These are phyloP conservation scores for Drosophila punjabiensis DNA, from an alignment of 1,140 invertebrate genomes.

Conservation along the genomic window DNA sequence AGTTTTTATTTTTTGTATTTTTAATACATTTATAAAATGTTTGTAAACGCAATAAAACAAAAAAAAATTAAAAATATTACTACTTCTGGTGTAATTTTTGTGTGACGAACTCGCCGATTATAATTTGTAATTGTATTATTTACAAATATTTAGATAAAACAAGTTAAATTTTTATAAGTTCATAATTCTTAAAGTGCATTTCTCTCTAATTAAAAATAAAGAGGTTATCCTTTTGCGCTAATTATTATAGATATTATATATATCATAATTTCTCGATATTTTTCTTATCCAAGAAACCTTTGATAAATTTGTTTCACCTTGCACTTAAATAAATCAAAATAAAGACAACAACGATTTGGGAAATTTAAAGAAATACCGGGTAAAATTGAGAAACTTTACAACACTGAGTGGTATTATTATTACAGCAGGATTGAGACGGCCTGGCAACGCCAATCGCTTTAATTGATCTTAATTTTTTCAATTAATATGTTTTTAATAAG, in stretches of 20 bases:
- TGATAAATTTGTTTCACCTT: background rate
- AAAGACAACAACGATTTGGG: background rate
- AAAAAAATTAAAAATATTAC: background rate
- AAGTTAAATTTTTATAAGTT: too few relatives aligned
- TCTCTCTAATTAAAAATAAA: too few relatives aligned
- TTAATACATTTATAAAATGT: constrained; percentile 40
- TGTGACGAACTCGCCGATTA: background rate
- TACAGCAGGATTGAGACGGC: background rate
- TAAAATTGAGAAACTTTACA: constrained; percentile 1
- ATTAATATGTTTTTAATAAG: background rate
- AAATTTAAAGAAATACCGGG: background rate
- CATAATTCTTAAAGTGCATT: too few relatives aligned
- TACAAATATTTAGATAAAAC: too few relatives aligned
- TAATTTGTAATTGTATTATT: background rate
- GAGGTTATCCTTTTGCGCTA: too few relatives aligned
- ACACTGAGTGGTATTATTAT: background rate
- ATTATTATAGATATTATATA: background rate
- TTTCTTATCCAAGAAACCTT: background rate
- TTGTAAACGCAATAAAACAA: constrained; percentile 12
- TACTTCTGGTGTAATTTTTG: background rate
- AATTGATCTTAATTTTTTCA: background rate
- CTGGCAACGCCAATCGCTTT: background rate
- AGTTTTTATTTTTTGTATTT: constrained; percentile 28
- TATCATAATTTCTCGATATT: background rate
- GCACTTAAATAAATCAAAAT: background rate